phyloP scores from a whole-genome alignment of 64 coral and sea anemone species.

The Montipora sp. region DNA sequence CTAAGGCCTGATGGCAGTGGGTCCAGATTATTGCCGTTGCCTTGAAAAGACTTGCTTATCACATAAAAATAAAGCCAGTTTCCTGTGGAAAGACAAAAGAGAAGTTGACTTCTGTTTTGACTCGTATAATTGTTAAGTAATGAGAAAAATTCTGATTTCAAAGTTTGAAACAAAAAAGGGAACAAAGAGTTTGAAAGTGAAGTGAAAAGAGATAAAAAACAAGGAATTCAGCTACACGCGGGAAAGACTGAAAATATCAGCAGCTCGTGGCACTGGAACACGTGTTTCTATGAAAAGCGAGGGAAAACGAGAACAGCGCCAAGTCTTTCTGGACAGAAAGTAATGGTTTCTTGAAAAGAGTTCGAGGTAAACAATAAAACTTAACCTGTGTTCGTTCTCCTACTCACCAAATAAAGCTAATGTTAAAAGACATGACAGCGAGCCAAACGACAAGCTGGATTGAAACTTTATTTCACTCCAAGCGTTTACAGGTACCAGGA shows the following conservation, averaged over 20 bases:
- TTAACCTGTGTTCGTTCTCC: too few species aligned
- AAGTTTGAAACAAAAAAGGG: not conserved
- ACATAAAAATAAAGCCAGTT: constrained; percentile 61
- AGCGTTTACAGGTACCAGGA: constrained; percentile 83
- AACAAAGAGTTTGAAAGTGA: too few species aligned
- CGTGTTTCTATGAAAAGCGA: not conserved
- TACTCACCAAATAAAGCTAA: constrained; percentile 75
- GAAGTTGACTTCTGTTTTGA: not conserved
- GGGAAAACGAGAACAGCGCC: not conserved
- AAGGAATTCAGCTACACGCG: not conserved
- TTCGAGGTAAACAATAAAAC: not conserved
- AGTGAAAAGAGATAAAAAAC: too few species aligned
- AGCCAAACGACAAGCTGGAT: constrained; percentile 72
- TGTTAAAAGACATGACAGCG: constrained; percentile 69
- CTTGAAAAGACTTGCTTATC: not conserved
- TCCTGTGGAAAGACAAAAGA: constrained; percentile 1
- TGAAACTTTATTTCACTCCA: constrained; percentile 89
- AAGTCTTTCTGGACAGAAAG: not conserved
- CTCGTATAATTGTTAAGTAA: too few species aligned
- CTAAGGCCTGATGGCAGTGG: not conserved
- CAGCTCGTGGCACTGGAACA: not conserved
- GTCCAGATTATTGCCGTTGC: not conserved
- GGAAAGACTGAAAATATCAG: not conserved
- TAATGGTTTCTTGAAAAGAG: too few species aligned
- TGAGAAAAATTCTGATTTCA: not conserved